These are phyloP conservation scores for Oxystoma pomonae DNA, from an alignment of 2,888 invertebrate species.

Conservation along the genomic window DNA sequence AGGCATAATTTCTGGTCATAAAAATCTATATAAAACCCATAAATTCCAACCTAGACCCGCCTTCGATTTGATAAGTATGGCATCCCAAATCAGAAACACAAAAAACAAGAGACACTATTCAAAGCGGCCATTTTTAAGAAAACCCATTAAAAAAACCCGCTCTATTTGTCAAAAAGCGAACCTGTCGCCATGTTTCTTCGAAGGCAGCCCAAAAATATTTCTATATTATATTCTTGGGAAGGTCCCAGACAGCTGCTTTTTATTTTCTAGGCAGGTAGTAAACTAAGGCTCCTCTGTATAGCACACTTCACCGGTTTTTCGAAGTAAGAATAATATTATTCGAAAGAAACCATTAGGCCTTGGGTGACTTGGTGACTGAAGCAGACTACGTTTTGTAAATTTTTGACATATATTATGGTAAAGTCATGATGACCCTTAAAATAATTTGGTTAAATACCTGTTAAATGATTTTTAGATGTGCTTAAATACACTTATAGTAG, in stretches of 20 bases:
- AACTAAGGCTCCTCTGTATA: background rate
- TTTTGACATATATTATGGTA: no score
- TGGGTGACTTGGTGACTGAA: no score
- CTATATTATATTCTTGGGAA: background rate
- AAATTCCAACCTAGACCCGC: background rate
- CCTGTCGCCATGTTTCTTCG: background rate
- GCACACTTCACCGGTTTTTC: background rate
- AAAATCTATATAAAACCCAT: background rate
- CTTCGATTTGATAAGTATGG: background rate
- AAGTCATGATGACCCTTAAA: no score
- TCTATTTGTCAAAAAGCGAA: background rate
- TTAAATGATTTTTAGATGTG: no score
- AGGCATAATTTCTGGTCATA: no score
- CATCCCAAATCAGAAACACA: background rate
- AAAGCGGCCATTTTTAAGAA: background rate
- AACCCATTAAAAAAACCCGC: background rate
- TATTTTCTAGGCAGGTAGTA: background rate
- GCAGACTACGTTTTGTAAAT: no score
- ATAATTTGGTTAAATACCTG: no score
- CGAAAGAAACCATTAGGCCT: no score
- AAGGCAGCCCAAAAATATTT: background rate
- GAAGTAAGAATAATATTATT: no score
- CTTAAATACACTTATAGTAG: no score
- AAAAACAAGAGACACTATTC: background rate
- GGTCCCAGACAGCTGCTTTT: background rate